These are phyloP conservation scores for Antheraea assamensis DNA, from an alignment of 2,888 invertebrate genomes.

Conservation along the genomic window DNA sequence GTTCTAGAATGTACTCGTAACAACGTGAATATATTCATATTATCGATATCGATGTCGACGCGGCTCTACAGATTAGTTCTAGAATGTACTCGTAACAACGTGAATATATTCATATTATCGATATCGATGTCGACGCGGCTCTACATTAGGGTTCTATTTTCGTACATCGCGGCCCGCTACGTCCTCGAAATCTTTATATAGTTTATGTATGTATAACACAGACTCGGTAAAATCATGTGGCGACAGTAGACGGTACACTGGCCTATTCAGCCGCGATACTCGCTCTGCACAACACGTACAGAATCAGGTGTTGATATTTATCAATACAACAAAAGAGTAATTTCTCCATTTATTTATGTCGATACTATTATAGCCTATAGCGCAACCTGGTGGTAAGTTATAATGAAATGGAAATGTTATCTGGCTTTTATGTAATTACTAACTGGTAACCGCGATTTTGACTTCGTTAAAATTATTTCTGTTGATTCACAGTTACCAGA, in stretches of 20 bases:
- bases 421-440: too few species aligned
- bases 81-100: too few species aligned
- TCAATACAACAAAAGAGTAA: neutral
- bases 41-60: conserved; percentile 26
- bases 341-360: neutral
- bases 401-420: too few species aligned
- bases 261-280: conserved; percentile 43
- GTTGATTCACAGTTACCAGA: too few species aligned
- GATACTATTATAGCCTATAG: neutral
- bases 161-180: conserved; percentile 44
- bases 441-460: too few species aligned
- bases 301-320: neutral
- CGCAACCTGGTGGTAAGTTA: too few species aligned
- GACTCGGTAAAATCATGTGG: conserved; percentile 51
- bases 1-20: too few species aligned
- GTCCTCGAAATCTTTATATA: conserved; percentile 33
- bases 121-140: conserved; percentile 28
- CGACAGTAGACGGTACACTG: conserved; percentile 37
- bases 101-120: neutral
- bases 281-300: neutral
- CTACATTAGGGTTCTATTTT: conserved; percentile 44
- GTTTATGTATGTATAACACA: conserved; percentile 18
- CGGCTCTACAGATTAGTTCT: conserved; percentile 33
- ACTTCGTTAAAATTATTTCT: too few species aligned
- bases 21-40: too few species aligned